Percentiles rank a stretch among this genome's conserved stretches.
These are phyloP conservation scores for Pipistrellus pipistrellus DNA, from an alignment of 2,797 vertebrate species.

Conservation along the genomic window DNA sequence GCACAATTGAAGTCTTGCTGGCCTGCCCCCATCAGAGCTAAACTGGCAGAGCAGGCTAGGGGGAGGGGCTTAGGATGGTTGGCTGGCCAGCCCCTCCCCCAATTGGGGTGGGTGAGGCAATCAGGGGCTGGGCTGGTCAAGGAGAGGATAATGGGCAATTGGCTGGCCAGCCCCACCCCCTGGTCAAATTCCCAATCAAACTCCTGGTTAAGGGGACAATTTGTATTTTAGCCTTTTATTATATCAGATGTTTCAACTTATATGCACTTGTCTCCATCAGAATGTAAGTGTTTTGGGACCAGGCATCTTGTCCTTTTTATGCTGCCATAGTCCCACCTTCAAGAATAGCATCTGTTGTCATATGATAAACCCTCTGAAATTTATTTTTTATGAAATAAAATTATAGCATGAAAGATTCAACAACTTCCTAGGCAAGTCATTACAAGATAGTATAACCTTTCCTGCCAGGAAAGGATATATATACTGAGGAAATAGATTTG, in stretches of 20 bases:
- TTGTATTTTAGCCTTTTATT: no score
- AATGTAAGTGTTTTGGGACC: neutral
- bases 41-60: no score
- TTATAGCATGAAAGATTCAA: constrained; percentile 1
- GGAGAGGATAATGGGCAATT: no score
- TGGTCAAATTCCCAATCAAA: no score
- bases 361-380: neutral
- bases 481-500: neutral
- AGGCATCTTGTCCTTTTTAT: neutral
- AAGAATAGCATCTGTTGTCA: neutral
- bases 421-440: neutral
- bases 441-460: neutral
- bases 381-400: constrained; percentile 1
- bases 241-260: neutral
- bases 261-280: neutral
- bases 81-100: no score
- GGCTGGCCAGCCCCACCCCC: no score
- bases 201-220: no score
- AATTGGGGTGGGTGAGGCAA: no score
- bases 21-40: no score
- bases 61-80: no score
- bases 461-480: neutral
- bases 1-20: no score
- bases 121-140: no score
- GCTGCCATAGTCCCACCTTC: neutral